phyloP scores from a whole-genome alignment of 2,797 vertebrate species.

The Anguilla megastoma region DNA sequence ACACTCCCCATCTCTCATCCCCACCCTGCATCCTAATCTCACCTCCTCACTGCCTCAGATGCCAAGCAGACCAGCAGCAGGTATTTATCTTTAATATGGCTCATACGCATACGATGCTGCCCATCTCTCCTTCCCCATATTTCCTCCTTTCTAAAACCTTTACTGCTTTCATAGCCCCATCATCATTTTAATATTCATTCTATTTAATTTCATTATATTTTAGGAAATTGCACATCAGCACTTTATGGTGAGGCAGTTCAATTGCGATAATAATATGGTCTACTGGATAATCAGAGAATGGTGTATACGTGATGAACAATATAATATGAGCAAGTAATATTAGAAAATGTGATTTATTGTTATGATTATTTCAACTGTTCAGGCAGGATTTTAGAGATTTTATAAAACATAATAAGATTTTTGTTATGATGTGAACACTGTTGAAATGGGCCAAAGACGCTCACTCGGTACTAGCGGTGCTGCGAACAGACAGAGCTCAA shows the following conservation, averaged over 20 bases:
- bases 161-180: not conserved
- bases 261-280: not conserved
- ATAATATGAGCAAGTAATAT: not conserved
- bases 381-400: not conserved
- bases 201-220: not conserved
- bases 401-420: not conserved
- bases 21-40: not conserved
- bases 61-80: not conserved
- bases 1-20: not conserved
- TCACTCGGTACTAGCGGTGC: not conserved
- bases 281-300: not conserved
- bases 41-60: not conserved
- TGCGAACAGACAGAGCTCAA: not conserved
- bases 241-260: not conserved
- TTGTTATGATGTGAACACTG: not conserved
- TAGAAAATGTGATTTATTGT: not conserved
- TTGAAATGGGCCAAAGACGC: not conserved
- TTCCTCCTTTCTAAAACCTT: not conserved
- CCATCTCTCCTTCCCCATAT: not conserved
- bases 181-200: not conserved
- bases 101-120: not conserved
- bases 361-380: not conserved
- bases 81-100: not conserved
- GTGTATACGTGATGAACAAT: not conserved
- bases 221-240: not conserved